Evolutionary conservation across 2,797 vertebrate species (phyloP), one percentile per base, ranked within the genome.

Genomic region (Clamator glandarius): DNA sequence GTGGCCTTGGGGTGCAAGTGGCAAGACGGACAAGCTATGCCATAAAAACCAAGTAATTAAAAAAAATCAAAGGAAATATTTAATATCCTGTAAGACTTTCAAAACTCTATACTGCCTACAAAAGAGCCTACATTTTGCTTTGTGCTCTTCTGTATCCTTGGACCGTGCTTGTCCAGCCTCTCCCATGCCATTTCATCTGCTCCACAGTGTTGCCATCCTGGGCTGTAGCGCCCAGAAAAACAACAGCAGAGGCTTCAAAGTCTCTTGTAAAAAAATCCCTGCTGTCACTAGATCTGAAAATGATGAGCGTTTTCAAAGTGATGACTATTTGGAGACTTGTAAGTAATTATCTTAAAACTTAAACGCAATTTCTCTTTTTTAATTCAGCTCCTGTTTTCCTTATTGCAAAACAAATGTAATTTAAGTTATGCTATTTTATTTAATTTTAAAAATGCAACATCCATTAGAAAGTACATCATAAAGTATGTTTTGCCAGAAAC

Each of bases 381-480:
- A 68, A 48, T 91, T 88, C 51, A 51, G 50, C 44, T 91, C 59
- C 23, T 3, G 4, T 84, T 92, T 90, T 90, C 39, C 39, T 92
- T 31, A 35, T 59, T 69, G 54, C 7, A 57, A 94, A 93, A 61
- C 28, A 5, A 59, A 86, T 62, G 39, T 20, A 74, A 92, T 93
- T 90, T 74, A 72, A 73, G 13, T 80, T 69, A 63, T 4, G 2
- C 15, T 73, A 41, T 79, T 88, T 92, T 81, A 81, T 91, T 93
- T 89, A 73, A 84, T 87, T 88, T 95, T 75, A 92, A 93, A 63
- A 92, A 63, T n/a, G 64, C 25, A 92, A 24, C 29, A 92, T 89
- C 63, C 21, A 88, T 91, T 87, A 92, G 52, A 89, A 93, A 90
- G 29, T 74, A 79, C 50, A 36, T 80, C 79, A 68, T 84, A 83